These are phyloP conservation scores for Tricholaema leucomelas DNA, from an alignment of 2,113 vertebrate genomes.

Conservation along the genomic window DNA sequence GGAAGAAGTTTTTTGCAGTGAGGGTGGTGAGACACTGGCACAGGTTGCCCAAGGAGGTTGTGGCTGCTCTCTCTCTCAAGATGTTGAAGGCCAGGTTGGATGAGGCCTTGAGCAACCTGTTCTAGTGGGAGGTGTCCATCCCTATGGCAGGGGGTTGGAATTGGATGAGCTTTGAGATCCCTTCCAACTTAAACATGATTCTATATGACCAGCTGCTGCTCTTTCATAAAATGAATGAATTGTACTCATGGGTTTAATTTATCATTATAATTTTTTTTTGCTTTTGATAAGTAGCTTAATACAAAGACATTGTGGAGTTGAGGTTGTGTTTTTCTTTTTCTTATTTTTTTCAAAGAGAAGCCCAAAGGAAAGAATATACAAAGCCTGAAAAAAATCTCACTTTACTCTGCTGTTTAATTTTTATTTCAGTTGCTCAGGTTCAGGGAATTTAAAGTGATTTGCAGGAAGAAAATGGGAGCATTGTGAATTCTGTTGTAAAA, in stretches of 20 bases:
- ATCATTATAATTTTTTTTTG: background rate
- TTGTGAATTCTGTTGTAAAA: constrained; percentile 14
- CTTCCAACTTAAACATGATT: too few relatives aligned
- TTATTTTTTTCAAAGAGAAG: background rate
- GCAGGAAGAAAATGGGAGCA: background rate
- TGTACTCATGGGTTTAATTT: background rate
- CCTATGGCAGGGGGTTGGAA: too few relatives aligned
- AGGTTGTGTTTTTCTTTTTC: rapidly evolving
- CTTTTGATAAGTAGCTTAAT: constrained; percentile 19
- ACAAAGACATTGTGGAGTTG: background rate
- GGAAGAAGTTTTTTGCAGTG: too few relatives aligned
- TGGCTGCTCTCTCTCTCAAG: too few relatives aligned
- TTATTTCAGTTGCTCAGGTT: constrained; percentile 36
- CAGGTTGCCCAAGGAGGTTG: too few relatives aligned
- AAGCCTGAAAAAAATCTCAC: constrained; percentile 14
- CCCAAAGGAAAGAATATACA: background rate
- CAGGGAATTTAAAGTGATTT: background rate
- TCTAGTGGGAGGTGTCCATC: too few relatives aligned
- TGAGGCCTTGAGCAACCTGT: too few relatives aligned
- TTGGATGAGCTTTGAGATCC: too few relatives aligned
- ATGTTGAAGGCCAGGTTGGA: too few relatives aligned
- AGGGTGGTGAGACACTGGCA: too few relatives aligned
- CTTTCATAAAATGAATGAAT: background rate
- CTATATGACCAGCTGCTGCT: too few relatives aligned
- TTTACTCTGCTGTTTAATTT: constrained; percentile 24